Evolutionary conservation across 2,888 invertebrate genomes (phyloP), one percentile per base, ranked within the genome.

Genomic region (Machimus atricapillus): DNA sequence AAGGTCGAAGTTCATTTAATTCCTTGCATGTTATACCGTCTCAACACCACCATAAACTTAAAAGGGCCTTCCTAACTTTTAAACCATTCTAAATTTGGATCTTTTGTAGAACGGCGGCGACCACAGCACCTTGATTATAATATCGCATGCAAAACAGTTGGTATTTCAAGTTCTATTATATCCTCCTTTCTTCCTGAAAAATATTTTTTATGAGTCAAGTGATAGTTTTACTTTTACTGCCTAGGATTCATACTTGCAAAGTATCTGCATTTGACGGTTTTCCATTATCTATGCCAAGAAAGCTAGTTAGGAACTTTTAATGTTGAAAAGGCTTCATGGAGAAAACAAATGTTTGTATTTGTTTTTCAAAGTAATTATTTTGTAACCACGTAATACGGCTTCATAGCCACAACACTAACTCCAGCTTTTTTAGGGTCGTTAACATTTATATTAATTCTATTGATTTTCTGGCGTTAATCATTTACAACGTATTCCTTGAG

Each of bases 1-100:
- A 87, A 87, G 87, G 87, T 76, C 58, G 76, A 46, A 83, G 77
- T 87, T 87, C 82, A 87, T n/a, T 31, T 79, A 37, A 37, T 46
- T 43, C 7, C 3, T 46, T 79, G 16, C 23, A 66, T 8, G n/a
- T 40, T 66, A 58, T 82, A 34, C 58, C 3, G n/a, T 82, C 58
- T 14, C 34, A 14, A 19, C n/a, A 9, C 58, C 16, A 27, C 8
- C 23, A 3, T 27, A 8, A 8, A 66, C 27, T 19, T 23, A 66
- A 23, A 23, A 14, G 76, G 43, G 1, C 6, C 16, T 23, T 31
- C 31, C n/a, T n/a, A 23, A 43, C n/a, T 40, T 43, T 46, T 7
- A 7, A n/a, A 27, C 6, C 23, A 19, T 81, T 81, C 58, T 58
- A 66, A 66, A 37, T 66, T 56, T n/a, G 52, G 52, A 52, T 23